These are phyloP conservation scores for Coecobrya sp. DNA, from an alignment of 2,888 invertebrate species.

Conservation along the genomic window DNA sequence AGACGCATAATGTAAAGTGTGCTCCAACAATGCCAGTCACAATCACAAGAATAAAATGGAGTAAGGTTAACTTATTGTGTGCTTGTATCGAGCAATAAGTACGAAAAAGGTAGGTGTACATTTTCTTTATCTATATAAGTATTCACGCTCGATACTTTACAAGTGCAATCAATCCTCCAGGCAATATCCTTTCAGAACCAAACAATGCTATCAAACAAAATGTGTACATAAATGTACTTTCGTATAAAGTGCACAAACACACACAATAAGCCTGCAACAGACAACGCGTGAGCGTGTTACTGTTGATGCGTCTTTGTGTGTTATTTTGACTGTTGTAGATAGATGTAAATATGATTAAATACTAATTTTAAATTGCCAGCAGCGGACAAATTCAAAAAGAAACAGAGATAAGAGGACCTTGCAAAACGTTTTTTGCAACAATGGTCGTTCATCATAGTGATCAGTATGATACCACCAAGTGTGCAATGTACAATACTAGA, in stretches of 20 bases:
- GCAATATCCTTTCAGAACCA: constrained; percentile 75
- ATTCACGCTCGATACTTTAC: too few relatives aligned
- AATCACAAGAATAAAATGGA: not conserved
- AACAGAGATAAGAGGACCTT: constrained; percentile 65
- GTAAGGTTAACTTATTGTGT: not conserved
- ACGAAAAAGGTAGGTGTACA: too few relatives aligned
- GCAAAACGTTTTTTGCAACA: constrained; percentile 75
- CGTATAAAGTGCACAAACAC: constrained; percentile 19
- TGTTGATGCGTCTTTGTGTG: constrained; percentile 20
- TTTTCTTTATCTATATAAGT: too few relatives aligned
- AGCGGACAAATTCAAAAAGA: constrained; percentile 65
- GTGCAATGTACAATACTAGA: constrained; percentile 4
- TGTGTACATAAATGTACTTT: constrained; percentile 17
- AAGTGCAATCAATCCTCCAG: constrained; percentile 80
- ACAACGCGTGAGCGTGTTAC: constrained; percentile 17
- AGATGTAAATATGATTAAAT: constrained; percentile 79
- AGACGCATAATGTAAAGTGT: too few relatives aligned
- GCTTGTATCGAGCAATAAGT: not conserved
- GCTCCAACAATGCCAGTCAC: too few relatives aligned
- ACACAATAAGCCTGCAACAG: not conserved
- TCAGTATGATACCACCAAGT: constrained; percentile 14
- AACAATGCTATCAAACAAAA: constrained; percentile 44
- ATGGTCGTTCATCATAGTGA: constrained; percentile 60
- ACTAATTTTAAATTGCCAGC: constrained; percentile 77
- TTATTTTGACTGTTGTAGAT: constrained; percentile 58